These are phyloP conservation scores for Thunnus thynnus DNA, from an alignment of 2,113 vertebrate genomes.

Conservation along the genomic window DNA sequence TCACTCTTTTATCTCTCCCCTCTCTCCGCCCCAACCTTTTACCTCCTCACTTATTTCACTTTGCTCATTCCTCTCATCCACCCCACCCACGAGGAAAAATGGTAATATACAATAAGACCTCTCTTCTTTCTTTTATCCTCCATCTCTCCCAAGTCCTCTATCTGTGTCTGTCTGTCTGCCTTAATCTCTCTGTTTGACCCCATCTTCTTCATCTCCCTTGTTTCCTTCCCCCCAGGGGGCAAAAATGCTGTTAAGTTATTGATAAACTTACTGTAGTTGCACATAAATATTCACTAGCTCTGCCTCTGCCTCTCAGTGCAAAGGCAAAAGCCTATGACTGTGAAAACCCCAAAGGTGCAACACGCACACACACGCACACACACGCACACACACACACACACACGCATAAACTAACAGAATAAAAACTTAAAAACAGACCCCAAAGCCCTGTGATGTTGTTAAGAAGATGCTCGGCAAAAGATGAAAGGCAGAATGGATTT, in stretches of 20 bases:
- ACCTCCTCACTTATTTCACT: conserved; percentile 29
- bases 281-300: conserved; percentile 74
- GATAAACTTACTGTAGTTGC: conserved; percentile 69
- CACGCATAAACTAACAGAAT: conserved; percentile 46
- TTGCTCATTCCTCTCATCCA: conserved; percentile 38
- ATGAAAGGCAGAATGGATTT: conserved; percentile 70
- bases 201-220: background rate
- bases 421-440: conserved; percentile 63
- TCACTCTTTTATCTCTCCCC: conserved; percentile 31
- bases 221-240: conserved; percentile 20
- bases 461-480: conserved; percentile 60
- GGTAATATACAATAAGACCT: conserved; percentile 21
- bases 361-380: conserved; percentile 14
- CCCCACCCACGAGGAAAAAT: conserved; percentile 28
- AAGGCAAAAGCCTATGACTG: conserved; percentile 69
- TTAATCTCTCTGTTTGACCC: conserved; percentile 46
- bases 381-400: conserved; percentile 20
- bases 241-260: conserved; percentile 71
- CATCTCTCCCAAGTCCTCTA: background rate
- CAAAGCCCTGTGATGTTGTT: conserved; percentile 52
- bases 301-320: conserved; percentile 61
- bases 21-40: conserved; percentile 58
- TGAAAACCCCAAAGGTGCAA: conserved; percentile 58
- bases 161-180: background rate
- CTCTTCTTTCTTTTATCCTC: background rate